phyloP scores from a whole-genome alignment of 2,797 vertebrate genomes.

The Iguana delicatissima region DNA sequence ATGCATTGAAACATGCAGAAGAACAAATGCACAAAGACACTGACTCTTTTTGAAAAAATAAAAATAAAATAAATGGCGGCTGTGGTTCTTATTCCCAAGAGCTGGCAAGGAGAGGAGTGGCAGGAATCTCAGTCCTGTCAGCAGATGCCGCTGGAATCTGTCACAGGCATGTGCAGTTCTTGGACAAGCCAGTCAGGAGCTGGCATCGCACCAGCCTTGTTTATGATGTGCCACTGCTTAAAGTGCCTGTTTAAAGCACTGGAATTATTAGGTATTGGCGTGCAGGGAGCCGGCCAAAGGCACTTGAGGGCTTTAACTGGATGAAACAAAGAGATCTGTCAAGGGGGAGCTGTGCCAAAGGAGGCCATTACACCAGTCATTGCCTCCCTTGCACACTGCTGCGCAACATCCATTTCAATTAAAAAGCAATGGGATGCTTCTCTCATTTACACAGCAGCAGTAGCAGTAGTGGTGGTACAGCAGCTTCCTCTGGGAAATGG shows the following conservation, averaged over 20 bases:
- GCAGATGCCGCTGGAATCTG: conserved; percentile 2
- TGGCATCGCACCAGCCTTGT: conserved; percentile 11
- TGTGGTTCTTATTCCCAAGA: background rate
- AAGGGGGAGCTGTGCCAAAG: conserved; percentile 4
- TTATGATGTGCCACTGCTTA: conserved; percentile 18
- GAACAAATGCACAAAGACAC: background rate
- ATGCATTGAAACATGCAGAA: background rate
- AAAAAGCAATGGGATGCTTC: background rate
- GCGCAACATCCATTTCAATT: conserved; percentile 11
- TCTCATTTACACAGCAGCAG: background rate
- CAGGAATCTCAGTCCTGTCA: background rate
- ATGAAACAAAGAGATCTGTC: conserved; percentile 12
- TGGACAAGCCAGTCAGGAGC: background rate
- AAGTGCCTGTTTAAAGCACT: conserved; percentile 23
- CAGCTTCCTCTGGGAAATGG: background rate
- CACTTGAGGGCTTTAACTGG: conserved; percentile 9
- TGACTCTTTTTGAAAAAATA: background rate
- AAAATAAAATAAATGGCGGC: background rate
- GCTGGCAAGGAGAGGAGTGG: background rate
- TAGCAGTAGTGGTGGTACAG: background rate
- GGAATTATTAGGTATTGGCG: background rate
- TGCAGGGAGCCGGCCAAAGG: background rate
- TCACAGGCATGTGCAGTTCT: too few relatives aligned
- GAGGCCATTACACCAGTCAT: conserved; percentile 12
- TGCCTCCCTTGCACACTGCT: conserved; percentile 4